Evolutionary conservation across 2,888 invertebrate species (phyloP).

Genomic region (Spicauda simplicius): DNA sequence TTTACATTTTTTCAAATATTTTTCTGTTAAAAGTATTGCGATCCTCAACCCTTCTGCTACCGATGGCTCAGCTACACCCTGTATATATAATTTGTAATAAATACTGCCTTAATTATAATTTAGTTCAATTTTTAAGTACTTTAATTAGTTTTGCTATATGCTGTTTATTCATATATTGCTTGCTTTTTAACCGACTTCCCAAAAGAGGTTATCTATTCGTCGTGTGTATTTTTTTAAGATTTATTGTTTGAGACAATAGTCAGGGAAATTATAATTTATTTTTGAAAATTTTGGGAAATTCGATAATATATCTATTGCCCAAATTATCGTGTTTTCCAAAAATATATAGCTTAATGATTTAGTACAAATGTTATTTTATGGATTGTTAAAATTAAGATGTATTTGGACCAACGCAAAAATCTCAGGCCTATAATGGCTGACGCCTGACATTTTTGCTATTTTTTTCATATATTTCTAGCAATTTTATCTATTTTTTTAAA

Average conservation of each 20-base stretch:
- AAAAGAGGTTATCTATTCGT: too few relatives aligned
- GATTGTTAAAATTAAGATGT: slow-evolving; percentile 25
- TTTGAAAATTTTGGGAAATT: slow-evolving; percentile 40
- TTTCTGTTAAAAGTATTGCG: too few relatives aligned
- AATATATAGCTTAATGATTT: slow-evolving; percentile 25
- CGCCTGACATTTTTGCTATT: slow-evolving; percentile 75
- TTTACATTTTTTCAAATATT: too few relatives aligned
- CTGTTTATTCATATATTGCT: not conserved
- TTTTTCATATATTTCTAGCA: slow-evolving; percentile 21
- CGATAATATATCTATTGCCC: slow-evolving; percentile 47
- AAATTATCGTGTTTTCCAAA: slow-evolving; percentile 46
- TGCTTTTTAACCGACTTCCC: too few relatives aligned
- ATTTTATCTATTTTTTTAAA: slow-evolving; percentile 30
- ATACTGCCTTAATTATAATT: slow-evolving; percentile 40
- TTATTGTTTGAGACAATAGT: slow-evolving; percentile 30
- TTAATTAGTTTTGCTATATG: slow-evolving; percentile 22
- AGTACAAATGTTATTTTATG: slow-evolving; percentile 37
- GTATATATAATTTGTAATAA: slow-evolving; percentile 12
- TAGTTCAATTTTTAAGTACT: slow-evolving; percentile 34
- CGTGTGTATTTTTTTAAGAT: too few relatives aligned
- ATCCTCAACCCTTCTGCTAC: too few relatives aligned
- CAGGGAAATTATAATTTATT: slow-evolving; percentile 15
- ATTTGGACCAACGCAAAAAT: slow-evolving; percentile 61
- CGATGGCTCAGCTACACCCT: too few relatives aligned
- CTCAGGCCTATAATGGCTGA: slow-evolving; percentile 78